Base-by-base conservation (phyloP, 2,888 invertebrate species). In the Cataglyphis cursor region DNA sequence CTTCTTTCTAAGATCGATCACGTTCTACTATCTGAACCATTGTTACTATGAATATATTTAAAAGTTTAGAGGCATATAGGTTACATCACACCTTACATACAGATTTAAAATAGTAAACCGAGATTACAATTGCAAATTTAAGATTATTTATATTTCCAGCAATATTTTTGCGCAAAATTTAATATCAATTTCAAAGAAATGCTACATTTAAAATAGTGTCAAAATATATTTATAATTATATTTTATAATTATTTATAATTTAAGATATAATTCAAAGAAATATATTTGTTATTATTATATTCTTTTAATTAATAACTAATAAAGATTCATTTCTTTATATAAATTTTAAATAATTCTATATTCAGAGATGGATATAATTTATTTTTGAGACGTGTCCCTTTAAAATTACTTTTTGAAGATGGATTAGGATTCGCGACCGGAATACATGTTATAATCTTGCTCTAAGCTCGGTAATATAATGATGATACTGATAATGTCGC, bases 401-500 rank as follows among this genome's bases (percentile, higher is more conserved):
- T 41, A 28, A 78, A 78, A 78, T 78, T 54, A 1, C 12, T 59
- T 41, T 28, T 12, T 21, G 1, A 18, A 24, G 12, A 44, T 59
- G 5, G 15, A 44, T 64, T 35, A 21, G 21, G 6, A 59, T 15
- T 48, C 21, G 31, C 41, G 6, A 68, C 5, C 18, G 10, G 44
- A 54, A 8, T 24, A 38, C 3, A 18, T 57, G 21, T 72, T 9
- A 78, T 59, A 78, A 78, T 72, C 18, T 78, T 21, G 31, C 24
- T 44, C 8, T 57, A 41, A 59, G 31, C 28, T 18, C 0, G 24
- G 31, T 62, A 81, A 83, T 72, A 54, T 62, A 65, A 76, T 28
- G 83, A 88, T 85, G 70, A 83, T 48, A 65, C 38, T 70, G 90
- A 88, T 90, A 90, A 88, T 82, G 89, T 88, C 89, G 82, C 57